Evolutionary conservation across 2,113 vertebrate genomes (phyloP).

Genomic region (Crotalus viridis): DNA sequence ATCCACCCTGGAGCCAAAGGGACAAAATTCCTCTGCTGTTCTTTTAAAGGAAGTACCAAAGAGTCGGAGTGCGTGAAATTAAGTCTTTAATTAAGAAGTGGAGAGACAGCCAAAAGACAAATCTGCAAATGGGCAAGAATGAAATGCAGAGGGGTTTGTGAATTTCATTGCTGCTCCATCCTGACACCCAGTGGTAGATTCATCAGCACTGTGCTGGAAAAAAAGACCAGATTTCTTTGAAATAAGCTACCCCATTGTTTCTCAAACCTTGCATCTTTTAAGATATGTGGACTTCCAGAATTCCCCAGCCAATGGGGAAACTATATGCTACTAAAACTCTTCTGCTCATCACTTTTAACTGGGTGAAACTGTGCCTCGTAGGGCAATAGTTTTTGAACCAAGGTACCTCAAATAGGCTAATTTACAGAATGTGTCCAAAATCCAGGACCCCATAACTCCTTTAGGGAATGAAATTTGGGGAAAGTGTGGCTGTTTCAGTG

Average conservation of each 20-base stretch:
- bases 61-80: background rate
- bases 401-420: background rate
- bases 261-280: background rate
- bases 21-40: background rate
- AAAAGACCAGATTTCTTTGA: constrained; percentile 36
- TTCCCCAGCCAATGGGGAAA: background rate
- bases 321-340: background rate
- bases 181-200: background rate
- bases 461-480: background rate
- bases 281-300: background rate
- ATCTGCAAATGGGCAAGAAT: background rate
- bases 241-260: constrained; percentile 11
- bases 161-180: background rate
- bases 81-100: background rate
- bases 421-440: background rate
- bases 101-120: background rate
- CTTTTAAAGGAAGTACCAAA: background rate
- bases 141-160: background rate
- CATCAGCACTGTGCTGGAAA: no score
- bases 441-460: background rate
- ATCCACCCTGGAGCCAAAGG: background rate
- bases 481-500: background rate
- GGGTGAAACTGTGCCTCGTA: background rate
- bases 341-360: background rate
- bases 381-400: background rate